Conservation (phyloP, 2,797 vertebrate genomes). For the Enteromius paludinosus region DNA sequence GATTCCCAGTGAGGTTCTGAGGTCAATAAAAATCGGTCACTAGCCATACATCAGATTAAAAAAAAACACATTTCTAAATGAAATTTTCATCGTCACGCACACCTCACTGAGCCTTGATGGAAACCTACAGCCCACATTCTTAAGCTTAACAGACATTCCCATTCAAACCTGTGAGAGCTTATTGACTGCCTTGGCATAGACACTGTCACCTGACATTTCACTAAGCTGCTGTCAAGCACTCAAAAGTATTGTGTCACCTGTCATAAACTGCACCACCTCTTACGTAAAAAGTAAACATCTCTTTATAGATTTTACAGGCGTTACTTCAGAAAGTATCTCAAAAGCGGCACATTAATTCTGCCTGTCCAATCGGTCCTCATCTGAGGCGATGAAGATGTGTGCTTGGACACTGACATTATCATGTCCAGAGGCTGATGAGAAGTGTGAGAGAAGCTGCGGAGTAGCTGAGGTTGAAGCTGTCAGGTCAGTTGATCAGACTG, state of each 20-base stretch:
- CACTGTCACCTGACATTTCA: slow-evolving; percentile 46
- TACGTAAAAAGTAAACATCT: slow-evolving; percentile 13
- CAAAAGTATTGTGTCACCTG: slow-evolving; percentile 41
- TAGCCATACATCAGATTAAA: neutral
- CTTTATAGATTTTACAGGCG: neutral
- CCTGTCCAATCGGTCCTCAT: slow-evolving; percentile 11
- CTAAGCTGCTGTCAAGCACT: slow-evolving; percentile 41
- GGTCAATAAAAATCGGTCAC: slow-evolving; percentile 16
- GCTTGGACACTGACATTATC: slow-evolving; percentile 23
- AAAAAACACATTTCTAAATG: slow-evolving; percentile 18
- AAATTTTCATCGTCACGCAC: neutral
- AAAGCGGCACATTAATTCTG: neutral
- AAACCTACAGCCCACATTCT: slow-evolving; percentile 35
- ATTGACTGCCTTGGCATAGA: slow-evolving; percentile 44
- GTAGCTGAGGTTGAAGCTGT: slow-evolving; percentile 57
- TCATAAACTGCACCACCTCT: slow-evolving; percentile 22
- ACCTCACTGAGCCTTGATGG: slow-evolving; percentile 31
- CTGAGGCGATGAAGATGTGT: slow-evolving; percentile 10
- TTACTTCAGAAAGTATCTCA: neutral
- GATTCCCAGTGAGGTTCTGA: slow-evolving; percentile 37
- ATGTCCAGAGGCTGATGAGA: slow-evolving; percentile 26
- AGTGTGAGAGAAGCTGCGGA: slow-evolving; percentile 29
- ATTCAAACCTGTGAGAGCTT: slow-evolving; percentile 41
- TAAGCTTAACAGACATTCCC: slow-evolving; percentile 43
- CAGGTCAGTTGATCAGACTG: slow-evolving; percentile 54